These are phyloP conservation scores for Nezara viridula DNA, from an alignment of 2,888 invertebrate genomes.

Conservation along the genomic window DNA sequence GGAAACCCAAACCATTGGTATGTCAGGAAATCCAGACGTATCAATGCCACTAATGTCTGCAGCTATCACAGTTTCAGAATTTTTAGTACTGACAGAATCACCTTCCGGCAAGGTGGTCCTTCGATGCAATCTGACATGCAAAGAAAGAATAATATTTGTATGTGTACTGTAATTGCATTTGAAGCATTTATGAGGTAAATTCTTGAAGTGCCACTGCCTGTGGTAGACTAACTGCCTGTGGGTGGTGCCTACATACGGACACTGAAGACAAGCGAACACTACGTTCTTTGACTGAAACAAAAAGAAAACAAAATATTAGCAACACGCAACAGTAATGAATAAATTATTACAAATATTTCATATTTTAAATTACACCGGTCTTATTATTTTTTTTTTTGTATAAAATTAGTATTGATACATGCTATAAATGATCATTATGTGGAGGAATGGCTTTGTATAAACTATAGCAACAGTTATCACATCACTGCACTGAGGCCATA, in stretches of 20 bases:
- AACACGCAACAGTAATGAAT: not conserved
- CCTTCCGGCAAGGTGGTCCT: not conserved
- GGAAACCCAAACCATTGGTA: conserved; percentile 83
- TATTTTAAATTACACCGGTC: too few relatives aligned
- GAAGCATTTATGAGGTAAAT: conserved; percentile 61
- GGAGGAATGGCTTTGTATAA: too few relatives aligned
- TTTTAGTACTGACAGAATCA: not conserved
- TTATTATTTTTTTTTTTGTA: too few relatives aligned
- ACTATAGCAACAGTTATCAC: too few relatives aligned
- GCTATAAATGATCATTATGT: too few relatives aligned
- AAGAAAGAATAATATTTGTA: conserved; percentile 63
- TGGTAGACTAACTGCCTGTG: conserved; percentile 62
- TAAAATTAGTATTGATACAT: too few relatives aligned
- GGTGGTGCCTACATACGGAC: conserved; percentile 62
- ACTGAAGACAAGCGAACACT: conserved; percentile 60
- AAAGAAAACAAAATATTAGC: not conserved
- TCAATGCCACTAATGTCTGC: conserved; percentile 64
- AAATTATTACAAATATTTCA: not conserved
- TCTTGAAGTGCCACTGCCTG: conserved; percentile 59
- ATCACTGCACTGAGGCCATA: too few relatives aligned
- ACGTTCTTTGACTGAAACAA: conserved; percentile 57
- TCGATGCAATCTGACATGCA: conserved; percentile 63
- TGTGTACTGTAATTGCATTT: conserved; percentile 63
- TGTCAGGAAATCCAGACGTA: conserved; percentile 71
- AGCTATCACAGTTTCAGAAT: conserved; percentile 55